Evolutionary conservation across 2,113 vertebrate genomes (phyloP).

Genomic region (Psittacara wagleri): DNA sequence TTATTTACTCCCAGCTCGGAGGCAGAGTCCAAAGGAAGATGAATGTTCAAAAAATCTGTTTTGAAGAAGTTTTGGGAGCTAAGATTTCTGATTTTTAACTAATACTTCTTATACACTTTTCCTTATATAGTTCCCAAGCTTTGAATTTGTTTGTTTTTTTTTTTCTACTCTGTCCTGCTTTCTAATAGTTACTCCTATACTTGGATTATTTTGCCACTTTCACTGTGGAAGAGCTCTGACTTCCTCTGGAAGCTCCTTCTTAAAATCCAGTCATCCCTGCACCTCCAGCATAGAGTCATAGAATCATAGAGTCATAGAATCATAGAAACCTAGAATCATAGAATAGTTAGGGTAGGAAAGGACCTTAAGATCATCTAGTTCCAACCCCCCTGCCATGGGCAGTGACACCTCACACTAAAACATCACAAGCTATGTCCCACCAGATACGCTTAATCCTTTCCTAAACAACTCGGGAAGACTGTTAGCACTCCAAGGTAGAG

Average conservation of each 20-base stretch:
- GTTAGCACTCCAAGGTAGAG: background rate
- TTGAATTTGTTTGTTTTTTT: background rate
- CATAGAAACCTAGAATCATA: background rate
- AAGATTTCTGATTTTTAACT: background rate
- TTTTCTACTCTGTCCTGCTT: background rate
- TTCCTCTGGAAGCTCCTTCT: background rate
- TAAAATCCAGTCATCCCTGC: background rate
- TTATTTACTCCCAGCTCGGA: background rate
- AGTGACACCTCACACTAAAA: background rate
- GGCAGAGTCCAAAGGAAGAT: background rate
- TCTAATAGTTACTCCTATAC: background rate
- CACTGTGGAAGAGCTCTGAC: background rate
- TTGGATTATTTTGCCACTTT: background rate
- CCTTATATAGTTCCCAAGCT: background rate
- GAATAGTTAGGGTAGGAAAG: background rate
- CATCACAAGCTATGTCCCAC: background rate
- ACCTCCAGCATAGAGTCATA: background rate
- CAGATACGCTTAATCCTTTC: background rate
- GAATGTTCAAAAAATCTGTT: background rate
- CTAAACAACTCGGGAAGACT: background rate
- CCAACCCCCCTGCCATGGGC: background rate
- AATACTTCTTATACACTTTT: background rate
- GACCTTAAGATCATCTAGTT: background rate
- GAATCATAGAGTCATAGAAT: too few species aligned
- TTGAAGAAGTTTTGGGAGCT: background rate